Conservation (phyloP, 2,888 invertebrate species). For the Diploptera punctata region DNA sequence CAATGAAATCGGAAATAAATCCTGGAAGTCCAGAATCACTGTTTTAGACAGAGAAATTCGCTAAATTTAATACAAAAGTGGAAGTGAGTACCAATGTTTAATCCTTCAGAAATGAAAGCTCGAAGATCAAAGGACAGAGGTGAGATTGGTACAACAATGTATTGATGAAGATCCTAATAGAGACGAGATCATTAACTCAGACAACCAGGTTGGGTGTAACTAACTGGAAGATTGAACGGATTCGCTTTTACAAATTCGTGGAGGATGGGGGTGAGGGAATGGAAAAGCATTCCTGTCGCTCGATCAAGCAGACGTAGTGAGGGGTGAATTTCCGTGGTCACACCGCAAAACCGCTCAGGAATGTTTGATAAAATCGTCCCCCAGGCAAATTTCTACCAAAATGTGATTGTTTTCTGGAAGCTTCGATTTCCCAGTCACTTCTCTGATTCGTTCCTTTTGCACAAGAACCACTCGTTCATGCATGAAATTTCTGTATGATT, state of each 20-base stretch:
- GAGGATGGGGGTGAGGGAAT: neutral
- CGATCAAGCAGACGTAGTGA: constrained; percentile 21
- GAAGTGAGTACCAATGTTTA: too few relatives aligned
- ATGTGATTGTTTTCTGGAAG: too few relatives aligned
- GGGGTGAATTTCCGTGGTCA: neutral
- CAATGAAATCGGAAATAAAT: too few relatives aligned
- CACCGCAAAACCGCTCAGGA: neutral
- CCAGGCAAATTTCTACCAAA: neutral
- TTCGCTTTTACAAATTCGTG: constrained; percentile 17
- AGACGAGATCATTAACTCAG: constrained; percentile 5
- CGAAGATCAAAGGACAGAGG: constrained; percentile 53
- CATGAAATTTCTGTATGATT: too few relatives aligned
- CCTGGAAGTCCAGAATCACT: too few relatives aligned
- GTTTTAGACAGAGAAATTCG: too few relatives aligned
- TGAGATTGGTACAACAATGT: neutral
- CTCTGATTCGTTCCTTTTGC: too few relatives aligned
- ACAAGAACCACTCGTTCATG: too few relatives aligned
- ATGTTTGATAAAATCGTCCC: constrained; percentile 15
- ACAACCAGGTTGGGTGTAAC: constrained; percentile 9
- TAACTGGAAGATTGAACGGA: constrained; percentile 19
- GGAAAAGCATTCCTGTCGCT: constrained; percentile 10
- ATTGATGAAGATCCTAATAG: neutral
- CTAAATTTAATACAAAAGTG: too few relatives aligned
- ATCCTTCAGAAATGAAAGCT: too few relatives aligned
- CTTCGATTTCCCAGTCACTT: too few relatives aligned